These are phyloP conservation scores for Enteromius mattozi DNA, from an alignment of 2,797 vertebrate species.

Conservation along the genomic window DNA sequence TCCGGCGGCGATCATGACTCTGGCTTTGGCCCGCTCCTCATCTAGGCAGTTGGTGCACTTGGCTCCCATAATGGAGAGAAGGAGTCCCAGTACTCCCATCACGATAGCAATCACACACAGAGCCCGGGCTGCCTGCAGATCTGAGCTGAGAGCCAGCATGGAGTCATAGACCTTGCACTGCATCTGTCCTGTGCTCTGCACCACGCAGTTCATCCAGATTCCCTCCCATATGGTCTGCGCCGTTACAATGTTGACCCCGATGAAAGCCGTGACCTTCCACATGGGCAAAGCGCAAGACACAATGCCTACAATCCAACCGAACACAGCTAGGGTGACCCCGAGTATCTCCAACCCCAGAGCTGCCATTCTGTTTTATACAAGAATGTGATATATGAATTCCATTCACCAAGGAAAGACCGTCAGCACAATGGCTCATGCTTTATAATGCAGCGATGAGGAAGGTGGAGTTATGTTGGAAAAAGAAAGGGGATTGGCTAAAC, in stretches of 20 bases:
- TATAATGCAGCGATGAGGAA: slow-evolving; percentile 59
- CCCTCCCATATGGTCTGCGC: slow-evolving; percentile 86
- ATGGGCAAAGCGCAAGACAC: slow-evolving; percentile 86
- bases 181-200: slow-evolving; percentile 87
- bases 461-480: slow-evolving; percentile 65
- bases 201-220: slow-evolving; percentile 90
- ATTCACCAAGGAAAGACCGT: slow-evolving; percentile 23
- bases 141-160: slow-evolving; percentile 82
- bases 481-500: slow-evolving; percentile 66
- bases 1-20: slow-evolving; percentile 86
- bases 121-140: slow-evolving; percentile 90
- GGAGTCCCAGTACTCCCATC: slow-evolving; percentile 80
- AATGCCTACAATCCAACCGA: slow-evolving; percentile 86
- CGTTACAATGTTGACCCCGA: slow-evolving; percentile 87
- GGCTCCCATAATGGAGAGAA: slow-evolving; percentile 85
- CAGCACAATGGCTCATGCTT: slow-evolving; percentile 48
- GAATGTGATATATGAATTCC: slow-evolving; percentile 15
- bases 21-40: slow-evolving; percentile 85
- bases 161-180: slow-evolving; percentile 88
- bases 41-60: slow-evolving; percentile 93
- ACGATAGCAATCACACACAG: slow-evolving; percentile 86
- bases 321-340: slow-evolving; percentile 78
- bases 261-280: slow-evolving; percentile 91
- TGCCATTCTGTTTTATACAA: slow-evolving; percentile 67
- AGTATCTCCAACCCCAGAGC: slow-evolving; percentile 88